Percentiles rank a stretch among this genome's conserved stretches.
Evolutionary conservation across 2,797 vertebrate genomes (phyloP).

Genomic region (Melopsittacus undulatus): DNA sequence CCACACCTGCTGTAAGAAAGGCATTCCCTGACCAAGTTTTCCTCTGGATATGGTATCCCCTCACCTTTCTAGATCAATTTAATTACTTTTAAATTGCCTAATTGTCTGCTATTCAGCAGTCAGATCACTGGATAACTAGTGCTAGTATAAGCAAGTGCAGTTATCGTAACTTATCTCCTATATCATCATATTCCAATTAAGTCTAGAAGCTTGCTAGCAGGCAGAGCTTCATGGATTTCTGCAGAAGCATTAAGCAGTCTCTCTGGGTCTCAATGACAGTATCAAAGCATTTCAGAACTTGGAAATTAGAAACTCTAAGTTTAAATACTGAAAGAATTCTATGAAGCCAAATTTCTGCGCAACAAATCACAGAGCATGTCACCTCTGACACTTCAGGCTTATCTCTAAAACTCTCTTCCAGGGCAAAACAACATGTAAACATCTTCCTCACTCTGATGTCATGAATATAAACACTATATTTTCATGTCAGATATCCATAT

Average conservation of each 20-base stretch:
- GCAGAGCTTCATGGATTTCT: neutral
- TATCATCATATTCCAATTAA: neutral
- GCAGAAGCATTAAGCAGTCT: neutral
- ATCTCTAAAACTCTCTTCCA: neutral
- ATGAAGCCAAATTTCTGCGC: neutral
- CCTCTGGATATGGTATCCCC: neutral
- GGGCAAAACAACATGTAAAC: neutral
- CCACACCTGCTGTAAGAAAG: neutral
- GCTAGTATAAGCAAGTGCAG: neutral
- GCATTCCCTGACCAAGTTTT: neutral
- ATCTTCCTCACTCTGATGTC: neutral
- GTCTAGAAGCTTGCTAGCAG: neutral
- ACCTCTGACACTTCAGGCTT: neutral
- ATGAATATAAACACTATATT: neutral
- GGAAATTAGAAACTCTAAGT: neutral
- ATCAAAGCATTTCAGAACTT: neutral
- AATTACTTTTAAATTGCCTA: neutral
- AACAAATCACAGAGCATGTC: neutral
- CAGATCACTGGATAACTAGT: neutral
- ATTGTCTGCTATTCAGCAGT: neutral
- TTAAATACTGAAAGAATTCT: neutral
- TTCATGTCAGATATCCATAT: neutral
- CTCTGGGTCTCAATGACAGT: rapidly evolving
- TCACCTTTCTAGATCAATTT: neutral
- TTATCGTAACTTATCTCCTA: neutral